Percentiles rank a stretch among this genome's conserved stretches.
Conservation (phyloP, 2,888 invertebrate species). For the Netelia inedita region DNA sequence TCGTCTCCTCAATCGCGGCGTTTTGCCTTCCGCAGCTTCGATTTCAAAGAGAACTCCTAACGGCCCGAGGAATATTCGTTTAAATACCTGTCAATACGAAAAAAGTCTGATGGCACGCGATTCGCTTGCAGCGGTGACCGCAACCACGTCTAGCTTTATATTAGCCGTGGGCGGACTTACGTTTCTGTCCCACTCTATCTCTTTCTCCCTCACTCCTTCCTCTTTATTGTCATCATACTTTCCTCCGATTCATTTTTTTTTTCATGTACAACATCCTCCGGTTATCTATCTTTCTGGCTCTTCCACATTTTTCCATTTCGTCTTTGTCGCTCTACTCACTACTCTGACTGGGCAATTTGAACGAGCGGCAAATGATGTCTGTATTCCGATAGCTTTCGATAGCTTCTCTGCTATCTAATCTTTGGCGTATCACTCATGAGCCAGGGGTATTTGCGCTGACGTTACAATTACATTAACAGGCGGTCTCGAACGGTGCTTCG, state of each 20-base stretch:
- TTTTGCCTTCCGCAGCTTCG: conserved; percentile 77
- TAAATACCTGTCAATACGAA: conserved; percentile 84
- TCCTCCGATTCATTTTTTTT: conserved; percentile 37
- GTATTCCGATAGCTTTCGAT: conserved; percentile 38
- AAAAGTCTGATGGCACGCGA: conserved; percentile 75
- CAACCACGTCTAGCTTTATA: conserved; percentile 54
- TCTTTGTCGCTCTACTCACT: conserved; percentile 18
- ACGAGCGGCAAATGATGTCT: neutral
- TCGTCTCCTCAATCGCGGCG: conserved; percentile 55
- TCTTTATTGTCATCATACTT: conserved; percentile 52
- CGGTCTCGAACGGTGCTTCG: neutral
- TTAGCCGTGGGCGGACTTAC: conserved; percentile 68
- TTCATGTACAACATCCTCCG: conserved; percentile 28
- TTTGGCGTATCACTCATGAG: neutral
- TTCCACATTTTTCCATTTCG: conserved; percentile 18
- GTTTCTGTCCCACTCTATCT: conserved; percentile 57
- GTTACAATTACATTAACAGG: conserved; percentile 3
- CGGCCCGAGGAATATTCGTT: conserved; percentile 83
- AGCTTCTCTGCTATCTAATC: conserved; percentile 8
- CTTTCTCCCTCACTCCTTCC: conserved; percentile 57
- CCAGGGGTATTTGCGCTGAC: neutral
- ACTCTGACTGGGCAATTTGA: neutral
- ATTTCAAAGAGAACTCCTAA: conserved; percentile 82
- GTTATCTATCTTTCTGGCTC: conserved; percentile 35
- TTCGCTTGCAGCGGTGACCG: conserved; percentile 70